Evolutionary conservation across 2,888 invertebrate species (phyloP).

Genomic region (Acleris emargana): DNA sequence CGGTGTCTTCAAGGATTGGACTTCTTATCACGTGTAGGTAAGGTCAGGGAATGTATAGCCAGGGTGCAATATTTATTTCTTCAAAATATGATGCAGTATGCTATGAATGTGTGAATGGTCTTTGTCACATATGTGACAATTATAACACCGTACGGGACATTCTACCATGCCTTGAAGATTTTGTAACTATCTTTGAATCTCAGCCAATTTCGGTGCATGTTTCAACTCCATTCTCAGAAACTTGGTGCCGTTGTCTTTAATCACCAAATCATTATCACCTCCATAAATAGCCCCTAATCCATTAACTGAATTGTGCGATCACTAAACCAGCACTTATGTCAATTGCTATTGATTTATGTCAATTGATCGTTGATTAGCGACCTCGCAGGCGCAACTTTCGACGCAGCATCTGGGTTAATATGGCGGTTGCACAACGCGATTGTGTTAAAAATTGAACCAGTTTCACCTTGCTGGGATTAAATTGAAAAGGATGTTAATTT

Average conservation of each 20-base stretch:
- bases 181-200: too few relatives aligned
- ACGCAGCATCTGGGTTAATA: conserved; percentile 33
- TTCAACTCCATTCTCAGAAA: neutral
- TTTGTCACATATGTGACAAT: too few relatives aligned
- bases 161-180: too few relatives aligned
- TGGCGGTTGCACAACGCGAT: conserved; percentile 23
- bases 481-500: conserved; percentile 22
- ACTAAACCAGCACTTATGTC: conserved; percentile 8
- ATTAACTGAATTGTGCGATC: neutral
- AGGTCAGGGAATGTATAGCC: too few relatives aligned
- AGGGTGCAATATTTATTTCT: too few relatives aligned
- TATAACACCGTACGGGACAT: too few relatives aligned
- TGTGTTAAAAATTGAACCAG: conserved; percentile 33
- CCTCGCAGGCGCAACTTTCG: conserved; percentile 27
- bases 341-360: conserved; percentile 27
- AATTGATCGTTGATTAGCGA: conserved; percentile 27
- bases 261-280: neutral
- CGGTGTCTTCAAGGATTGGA: too few relatives aligned
- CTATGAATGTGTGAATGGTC: too few relatives aligned
- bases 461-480: conserved; percentile 28
- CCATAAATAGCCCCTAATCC: neutral
- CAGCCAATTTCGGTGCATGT: too few relatives aligned
- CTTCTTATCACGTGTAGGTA: too few relatives aligned
- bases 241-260: neutral
- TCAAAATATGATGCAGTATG: too few relatives aligned